Evolutionary conservation across 2,888 invertebrate species (phyloP).

Genomic region (Polydrusus cervinus): DNA sequence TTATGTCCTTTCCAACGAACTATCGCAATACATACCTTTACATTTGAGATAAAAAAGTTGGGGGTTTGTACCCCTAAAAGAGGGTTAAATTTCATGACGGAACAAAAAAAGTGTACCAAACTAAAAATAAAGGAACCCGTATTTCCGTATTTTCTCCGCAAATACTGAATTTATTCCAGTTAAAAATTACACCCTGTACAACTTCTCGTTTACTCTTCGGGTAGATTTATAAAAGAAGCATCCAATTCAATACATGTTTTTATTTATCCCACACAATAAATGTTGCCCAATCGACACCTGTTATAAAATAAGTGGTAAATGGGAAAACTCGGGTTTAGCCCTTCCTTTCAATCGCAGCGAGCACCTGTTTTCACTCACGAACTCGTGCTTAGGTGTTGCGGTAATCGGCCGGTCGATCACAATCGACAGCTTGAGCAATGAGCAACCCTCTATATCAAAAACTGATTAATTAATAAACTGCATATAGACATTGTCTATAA

Average conservation of each 20-base stretch:
- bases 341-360: conserved; percentile 1
- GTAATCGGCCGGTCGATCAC: neutral
- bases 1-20: no score
- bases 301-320: neutral
- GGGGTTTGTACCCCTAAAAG: no score
- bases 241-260: neutral
- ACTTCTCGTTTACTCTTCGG: neutral
- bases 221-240: conserved; percentile 2
- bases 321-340: neutral
- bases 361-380: conserved; percentile 5
- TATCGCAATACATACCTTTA: no score
- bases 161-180: no score
- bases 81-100: no score
- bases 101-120: no score
- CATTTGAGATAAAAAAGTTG: no score
- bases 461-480: no score
- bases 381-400: neutral
- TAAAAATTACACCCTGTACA: no score
- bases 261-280: conserved; percentile 2
- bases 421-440: neutral
- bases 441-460: neutral
- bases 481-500: no score
- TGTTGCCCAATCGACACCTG: neutral
- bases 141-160: no score
- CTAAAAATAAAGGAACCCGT: no score